Evolutionary conservation across 2,888 invertebrate genomes (phyloP), one percentile per base, ranked within the genome.

Genomic region (Apotomis turbidana): DNA sequence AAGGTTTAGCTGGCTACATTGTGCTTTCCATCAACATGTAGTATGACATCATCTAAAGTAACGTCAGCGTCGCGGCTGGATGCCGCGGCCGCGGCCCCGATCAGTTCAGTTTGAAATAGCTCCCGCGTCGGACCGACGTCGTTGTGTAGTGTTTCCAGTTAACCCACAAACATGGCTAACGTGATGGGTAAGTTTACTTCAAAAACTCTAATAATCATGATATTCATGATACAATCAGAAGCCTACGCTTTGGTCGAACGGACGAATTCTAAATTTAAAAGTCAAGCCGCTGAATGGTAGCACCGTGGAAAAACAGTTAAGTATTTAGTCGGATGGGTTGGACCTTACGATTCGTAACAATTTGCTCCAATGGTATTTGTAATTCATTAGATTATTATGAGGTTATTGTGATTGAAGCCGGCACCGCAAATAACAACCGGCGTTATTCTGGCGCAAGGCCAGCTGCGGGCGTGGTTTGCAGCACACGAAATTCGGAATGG

Each of bases 371-470:
- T 13, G 51, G 38, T 36, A 51, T 52, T 55, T 10, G 66, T 55
- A 8, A 57, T 68, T 51, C 49, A 13, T 71, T 59, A 52, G 9
- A 58, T 57, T 57, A 44, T 57, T 67, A 27, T 41, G 6, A 27
- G 27, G 2, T 27, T 27, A 2, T 27, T 41, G 13, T 44, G 67
- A 62, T 68, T 13, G 67, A 83, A 79, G 76, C 80, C 82, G 82
- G 81, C 75, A 75, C 78, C 76, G 80, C 77, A 83, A 85, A 85
- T 83, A 78, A 77, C 77, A 81, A 82, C 85, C 86, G 87, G 87
- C 84, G 71, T 86, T 85, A 84, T 85, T 79, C 83, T 91, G 92
- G 91, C 90, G 69, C 78, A 76, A 79, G 76, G 87, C 91, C 91
- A 92, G 82, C 74, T 51, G 49, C 79, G 86, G 90, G 88, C 79